Conservation (phyloP, 2,888 invertebrate genomes). For the Orthonychiurus folsomi region DNA sequence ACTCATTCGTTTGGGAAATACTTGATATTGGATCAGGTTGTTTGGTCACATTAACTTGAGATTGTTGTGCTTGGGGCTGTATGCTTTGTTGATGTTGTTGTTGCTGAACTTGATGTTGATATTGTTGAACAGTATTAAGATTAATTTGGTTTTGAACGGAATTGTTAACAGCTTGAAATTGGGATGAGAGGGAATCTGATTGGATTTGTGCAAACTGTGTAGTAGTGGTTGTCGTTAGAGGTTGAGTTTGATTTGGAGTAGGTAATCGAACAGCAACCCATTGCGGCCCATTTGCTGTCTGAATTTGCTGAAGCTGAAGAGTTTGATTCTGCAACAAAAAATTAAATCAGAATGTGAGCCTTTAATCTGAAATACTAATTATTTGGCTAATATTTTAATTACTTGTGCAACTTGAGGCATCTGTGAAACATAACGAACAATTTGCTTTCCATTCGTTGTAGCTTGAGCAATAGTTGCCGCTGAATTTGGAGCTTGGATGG, state of each 20-base stretch:
- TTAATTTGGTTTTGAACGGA: background rate
- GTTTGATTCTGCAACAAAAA: conserved; percentile 16
- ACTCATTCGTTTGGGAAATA: conserved; percentile 19
- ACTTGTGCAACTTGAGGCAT: conserved; percentile 31
- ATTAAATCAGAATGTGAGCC: background rate
- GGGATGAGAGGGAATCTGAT: conserved; percentile 8
- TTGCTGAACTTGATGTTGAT: background rate
- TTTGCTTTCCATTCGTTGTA: conserved; percentile 29
- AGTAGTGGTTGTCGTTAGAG: conserved; percentile 20
- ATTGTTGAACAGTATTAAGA: background rate
- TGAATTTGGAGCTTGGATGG: conserved; percentile 35
- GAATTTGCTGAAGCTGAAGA: conserved; percentile 48
- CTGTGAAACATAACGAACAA: conserved; percentile 37
- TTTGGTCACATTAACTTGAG: conserved; percentile 13
- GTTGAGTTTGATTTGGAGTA: conserved; percentile 30
- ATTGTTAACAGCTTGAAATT: no score
- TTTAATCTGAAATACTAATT: background rate
- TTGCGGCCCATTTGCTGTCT: conserved; percentile 48
- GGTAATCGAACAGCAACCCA: conserved; percentile 45
- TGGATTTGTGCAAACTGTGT: conserved; percentile 24
- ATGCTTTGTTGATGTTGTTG: conserved; percentile 7
- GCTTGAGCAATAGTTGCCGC: conserved; percentile 24
- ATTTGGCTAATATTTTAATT: background rate
- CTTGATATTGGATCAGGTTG: conserved; percentile 17
- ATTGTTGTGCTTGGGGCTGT: conserved; percentile 16